Base-by-base conservation (phyloP, 2,113 vertebrate species). In the Otolemur garnettii region DNA sequence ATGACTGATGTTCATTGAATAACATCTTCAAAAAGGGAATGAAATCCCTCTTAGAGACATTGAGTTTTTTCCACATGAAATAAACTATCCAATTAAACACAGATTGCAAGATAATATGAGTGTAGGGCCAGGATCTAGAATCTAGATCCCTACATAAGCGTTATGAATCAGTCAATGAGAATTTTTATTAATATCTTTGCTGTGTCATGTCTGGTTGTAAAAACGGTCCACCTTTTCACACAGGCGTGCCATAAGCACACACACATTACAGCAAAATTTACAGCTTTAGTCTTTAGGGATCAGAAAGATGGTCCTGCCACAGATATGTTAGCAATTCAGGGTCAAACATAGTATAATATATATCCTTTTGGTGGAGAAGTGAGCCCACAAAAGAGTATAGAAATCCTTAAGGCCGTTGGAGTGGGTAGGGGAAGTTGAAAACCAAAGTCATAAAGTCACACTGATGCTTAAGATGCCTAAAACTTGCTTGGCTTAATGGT, bases 391-490 rank as follows among this genome's bases (percentile, higher is more conserved):
- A 71, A 26, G 45, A 33, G 24, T 69, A 79, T 78, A 24, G 15
- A 69, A 82, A 62, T 21, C 22, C 33, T 7, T n/a, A 74, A 69
- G 55, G 35, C 10, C 1, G 3, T 14, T 55, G n/a, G 21, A 15
- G 14, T 64, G 5, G 7, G 13, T 22, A 55, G 8, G 2, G 4
- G n/a, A 38, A 55, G 5, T 7, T 68, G 24, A 57, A 83, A 59
- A 50, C 11, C 12, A 35, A 13, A 24, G 22, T 5, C 22, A 1
- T 59, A n/a, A n/a, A 13, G 28, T 45, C 82, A n/a, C 13, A 0
- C 33, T 15, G 26, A 22, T 75, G 19, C 19, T 74, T 30, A 15
- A 17, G 6, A 42, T 75, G 5, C 64, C 13, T 75, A 4, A 5
- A 50, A 22, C 38, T 74, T 19, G 38, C 17, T 55, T 45, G 45